Percentiles rank a stretch among this genome's conserved stretches.
Evolutionary conservation across 2,113 vertebrate genomes (phyloP).

Genomic region (Anolis sagrei): DNA sequence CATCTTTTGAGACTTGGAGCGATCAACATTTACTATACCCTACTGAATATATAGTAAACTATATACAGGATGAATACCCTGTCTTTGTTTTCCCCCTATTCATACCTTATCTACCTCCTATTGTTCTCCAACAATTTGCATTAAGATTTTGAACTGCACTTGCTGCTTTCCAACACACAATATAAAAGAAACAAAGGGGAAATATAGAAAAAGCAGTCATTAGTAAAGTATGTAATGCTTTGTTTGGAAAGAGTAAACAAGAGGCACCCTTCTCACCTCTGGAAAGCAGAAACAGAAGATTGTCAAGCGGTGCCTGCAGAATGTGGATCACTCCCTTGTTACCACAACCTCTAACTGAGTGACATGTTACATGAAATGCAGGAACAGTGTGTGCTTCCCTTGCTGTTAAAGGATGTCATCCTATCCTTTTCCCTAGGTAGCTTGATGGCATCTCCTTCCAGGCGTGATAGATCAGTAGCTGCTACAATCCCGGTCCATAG

Average conservation of each 20-base stretch:
- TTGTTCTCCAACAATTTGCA: neutral
- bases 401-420: conserved; percentile 24
- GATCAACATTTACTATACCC: no score
- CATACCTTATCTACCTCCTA: neutral
- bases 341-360: conserved; percentile 3
- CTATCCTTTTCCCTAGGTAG: conserved; percentile 30
- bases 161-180: conserved; percentile 23
- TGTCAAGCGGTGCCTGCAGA: conserved; percentile 16
- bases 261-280: neutral
- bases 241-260: neutral
- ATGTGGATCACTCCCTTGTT: neutral
- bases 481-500: neutral
- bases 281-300: conserved; percentile 14
- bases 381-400: conserved; percentile 20
- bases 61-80: neutral
- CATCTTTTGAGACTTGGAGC: no score
- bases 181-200: conserved; percentile 35
- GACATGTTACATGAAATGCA: conserved; percentile 8
- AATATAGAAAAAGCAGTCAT: neutral
- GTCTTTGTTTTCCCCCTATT: neutral
- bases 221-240: accelerated
- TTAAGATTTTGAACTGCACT: conserved; percentile 15
- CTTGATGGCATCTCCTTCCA: conserved; percentile 47
- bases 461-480: conserved; percentile 36
- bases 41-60: no score